These are phyloP conservation scores for Cephalopholis sonnerati DNA, from an alignment of 2,113 vertebrate genomes.

Conservation along the genomic window DNA sequence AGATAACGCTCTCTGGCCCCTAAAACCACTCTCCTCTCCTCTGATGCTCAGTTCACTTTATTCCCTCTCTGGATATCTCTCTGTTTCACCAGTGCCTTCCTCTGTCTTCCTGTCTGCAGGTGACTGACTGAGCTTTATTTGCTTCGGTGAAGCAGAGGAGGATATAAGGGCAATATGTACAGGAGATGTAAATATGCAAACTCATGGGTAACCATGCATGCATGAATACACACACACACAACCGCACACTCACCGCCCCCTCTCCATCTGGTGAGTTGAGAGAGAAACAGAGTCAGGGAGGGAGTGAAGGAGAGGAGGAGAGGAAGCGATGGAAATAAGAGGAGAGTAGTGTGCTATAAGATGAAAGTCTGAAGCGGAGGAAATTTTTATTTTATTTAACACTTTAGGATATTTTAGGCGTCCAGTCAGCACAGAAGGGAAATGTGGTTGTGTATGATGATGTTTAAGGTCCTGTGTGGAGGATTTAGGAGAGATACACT, in stretches of 20 bases:
- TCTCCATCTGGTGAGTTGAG: slow-evolving; percentile 78
- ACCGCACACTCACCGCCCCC: slow-evolving; percentile 64
- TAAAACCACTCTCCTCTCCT: slow-evolving; percentile 72
- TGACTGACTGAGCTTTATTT: neutral
- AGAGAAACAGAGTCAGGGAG: slow-evolving; percentile 39
- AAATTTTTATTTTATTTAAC: slow-evolving; percentile 1
- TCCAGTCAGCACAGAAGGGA: neutral
- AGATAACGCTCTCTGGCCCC: slow-evolving; percentile 72
- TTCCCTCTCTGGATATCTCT: neutral
- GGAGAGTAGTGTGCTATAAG: slow-evolving; percentile 3
- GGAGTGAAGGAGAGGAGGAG: slow-evolving; percentile 15
- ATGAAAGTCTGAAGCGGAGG: neutral
- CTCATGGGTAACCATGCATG: slow-evolving; percentile 73
- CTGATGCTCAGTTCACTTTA: neutral
- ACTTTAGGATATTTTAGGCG: neutral
- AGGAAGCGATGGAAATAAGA: slow-evolving; percentile 10
- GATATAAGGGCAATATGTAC: slow-evolving; percentile 51
- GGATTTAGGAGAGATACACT: no score
- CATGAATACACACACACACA: slow-evolving; percentile 43
- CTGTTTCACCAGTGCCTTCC: neutral
- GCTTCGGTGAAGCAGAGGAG: slow-evolving; percentile 17
- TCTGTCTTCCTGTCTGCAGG: neutral
- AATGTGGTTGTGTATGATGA: neutral
- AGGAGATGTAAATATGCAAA: slow-evolving; percentile 75
- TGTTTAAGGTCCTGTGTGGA: neutral